Base-by-base conservation (phyloP, 2,113 vertebrate species). In the Hippocampus zosterae region DNA sequence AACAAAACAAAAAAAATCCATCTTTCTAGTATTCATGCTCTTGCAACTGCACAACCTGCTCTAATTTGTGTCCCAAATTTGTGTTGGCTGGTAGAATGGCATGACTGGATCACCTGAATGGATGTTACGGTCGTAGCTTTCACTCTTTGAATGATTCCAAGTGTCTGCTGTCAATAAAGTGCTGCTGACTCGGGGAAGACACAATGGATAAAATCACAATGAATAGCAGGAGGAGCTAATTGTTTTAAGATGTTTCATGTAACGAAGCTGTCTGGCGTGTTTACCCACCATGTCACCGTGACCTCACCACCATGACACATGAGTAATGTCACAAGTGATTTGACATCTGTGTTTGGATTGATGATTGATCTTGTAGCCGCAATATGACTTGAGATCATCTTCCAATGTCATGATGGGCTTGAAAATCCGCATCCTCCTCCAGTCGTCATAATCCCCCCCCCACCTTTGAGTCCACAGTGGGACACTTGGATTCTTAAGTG, bases 401-500 rank as follows among this genome's bases (percentile, higher is more conserved):
- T 67, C 61, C 69, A 69, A 68, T 50, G 12, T 56, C 55, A 65
- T 84, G 55, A 73, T 46, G 10, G 50, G 66, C 23, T 77, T 66
- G 37, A 53, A 42, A 75, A 65, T 40, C 65, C 56, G 66, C 33
- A 33, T 73, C 63, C 52, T 67, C 61, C 37, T 57, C 63, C 59
- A 69, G 46, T 23, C 40, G 2, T 66, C 53, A 67, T 65, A 48
- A 62, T 80, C 71, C 74, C 60, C 71, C 74, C 60, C 78, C 61
- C 61, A 73, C 69, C 81, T 79, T 75, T 80, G 67, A 70, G 79
- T 69, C 81, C 78, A 73, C 82, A 75, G 73, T 85, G 76, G 70
- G 78, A 84, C 82, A 68, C 82, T 90, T 89, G 86, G 79, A 82
- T 83, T 88, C 76, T 79, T 64, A 67, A 60, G 80, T 76, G 79